These are phyloP conservation scores for Pachycephus smyrnensis DNA, from an alignment of 2,888 invertebrate genomes.

Conservation along the genomic window DNA sequence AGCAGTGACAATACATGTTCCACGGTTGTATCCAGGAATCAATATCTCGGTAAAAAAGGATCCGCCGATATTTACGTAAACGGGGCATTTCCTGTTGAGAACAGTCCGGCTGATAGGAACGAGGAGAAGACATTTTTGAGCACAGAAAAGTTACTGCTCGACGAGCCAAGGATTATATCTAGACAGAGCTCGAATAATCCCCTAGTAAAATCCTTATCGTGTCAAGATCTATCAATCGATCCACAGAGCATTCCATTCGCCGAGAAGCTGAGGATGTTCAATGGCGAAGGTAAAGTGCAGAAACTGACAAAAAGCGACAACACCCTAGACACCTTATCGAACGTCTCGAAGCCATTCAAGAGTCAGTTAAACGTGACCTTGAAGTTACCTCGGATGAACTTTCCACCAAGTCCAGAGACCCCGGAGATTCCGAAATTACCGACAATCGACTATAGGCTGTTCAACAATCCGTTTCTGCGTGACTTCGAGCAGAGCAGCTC, in stretches of 20 bases:
- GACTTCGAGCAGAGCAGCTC: conserved; percentile 41
- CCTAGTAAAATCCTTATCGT: conserved; percentile 56
- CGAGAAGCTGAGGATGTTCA: conserved; percentile 37
- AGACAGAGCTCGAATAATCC: conserved; percentile 34
- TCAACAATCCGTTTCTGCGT: conserved; percentile 56
- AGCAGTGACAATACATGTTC: conserved; percentile 50
- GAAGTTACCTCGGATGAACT: conserved; percentile 32
- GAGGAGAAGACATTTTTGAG: conserved; percentile 48
- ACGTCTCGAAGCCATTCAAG: conserved; percentile 53
- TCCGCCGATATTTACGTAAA: conserved; percentile 55
- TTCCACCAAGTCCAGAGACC: conserved; percentile 36
- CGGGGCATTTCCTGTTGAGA: conserved; percentile 40
- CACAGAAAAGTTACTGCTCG: conserved; percentile 48
- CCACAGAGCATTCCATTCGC: conserved; percentile 28
- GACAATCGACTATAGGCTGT: conserved; percentile 50
- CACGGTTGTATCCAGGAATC: conserved; percentile 40
- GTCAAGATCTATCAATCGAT: conserved; percentile 53
- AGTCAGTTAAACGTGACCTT: conserved; percentile 63
- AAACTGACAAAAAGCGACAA: conserved; percentile 54
- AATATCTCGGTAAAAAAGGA: conserved; percentile 44
- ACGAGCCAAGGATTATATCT: conserved; percentile 26
- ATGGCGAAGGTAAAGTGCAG: conserved; percentile 36
- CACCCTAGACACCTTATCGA: conserved; percentile 43
- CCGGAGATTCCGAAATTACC: conserved; percentile 56
- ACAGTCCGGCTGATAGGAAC: conserved; percentile 14